phyloP scores from a whole-genome alignment of 2,113 vertebrate species.

The Bos indicus region DNA sequence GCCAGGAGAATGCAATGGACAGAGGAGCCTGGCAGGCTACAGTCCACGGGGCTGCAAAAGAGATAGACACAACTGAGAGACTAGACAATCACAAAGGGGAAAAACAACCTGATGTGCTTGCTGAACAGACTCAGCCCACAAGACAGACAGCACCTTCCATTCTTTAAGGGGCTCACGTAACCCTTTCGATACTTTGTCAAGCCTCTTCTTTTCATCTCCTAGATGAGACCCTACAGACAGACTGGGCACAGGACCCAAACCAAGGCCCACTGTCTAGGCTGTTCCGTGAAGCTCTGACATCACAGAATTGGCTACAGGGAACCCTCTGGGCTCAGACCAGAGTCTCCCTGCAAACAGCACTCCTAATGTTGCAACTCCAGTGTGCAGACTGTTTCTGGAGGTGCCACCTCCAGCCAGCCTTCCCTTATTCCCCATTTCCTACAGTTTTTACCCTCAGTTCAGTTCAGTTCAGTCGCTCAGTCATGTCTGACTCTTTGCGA shows the following conservation, averaged over 20 bases:
- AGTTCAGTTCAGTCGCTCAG: not conserved
- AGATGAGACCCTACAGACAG: not conserved
- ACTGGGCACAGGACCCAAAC: too few species aligned
- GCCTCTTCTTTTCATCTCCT: not conserved
- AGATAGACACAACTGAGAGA: accelerated
- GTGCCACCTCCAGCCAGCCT: not conserved
- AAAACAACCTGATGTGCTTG: not conserved
- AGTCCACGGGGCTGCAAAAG: not conserved
- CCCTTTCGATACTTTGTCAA: too few species aligned
- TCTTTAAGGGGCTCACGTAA: not conserved
- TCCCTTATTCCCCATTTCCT: not conserved
- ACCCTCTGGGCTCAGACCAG: not conserved
- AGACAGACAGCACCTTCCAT: not conserved
- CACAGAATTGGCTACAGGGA: not conserved
- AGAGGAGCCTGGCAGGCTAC: not conserved
- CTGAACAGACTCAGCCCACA: not conserved
- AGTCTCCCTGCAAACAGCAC: accelerated
- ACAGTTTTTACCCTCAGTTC: not conserved
- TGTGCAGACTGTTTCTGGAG: accelerated
- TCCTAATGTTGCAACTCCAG: not conserved
- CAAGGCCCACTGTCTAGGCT: accelerated
- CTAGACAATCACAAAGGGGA: not conserved
- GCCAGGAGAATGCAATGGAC: not conserved
- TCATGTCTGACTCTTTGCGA: not conserved
- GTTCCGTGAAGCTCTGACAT: not conserved